Percentiles rank a stretch among this genome's conserved stretches.
These are phyloP conservation scores for Cepaea hortensis DNA, from an alignment of 2,888 invertebrate species.

Conservation along the genomic window DNA sequence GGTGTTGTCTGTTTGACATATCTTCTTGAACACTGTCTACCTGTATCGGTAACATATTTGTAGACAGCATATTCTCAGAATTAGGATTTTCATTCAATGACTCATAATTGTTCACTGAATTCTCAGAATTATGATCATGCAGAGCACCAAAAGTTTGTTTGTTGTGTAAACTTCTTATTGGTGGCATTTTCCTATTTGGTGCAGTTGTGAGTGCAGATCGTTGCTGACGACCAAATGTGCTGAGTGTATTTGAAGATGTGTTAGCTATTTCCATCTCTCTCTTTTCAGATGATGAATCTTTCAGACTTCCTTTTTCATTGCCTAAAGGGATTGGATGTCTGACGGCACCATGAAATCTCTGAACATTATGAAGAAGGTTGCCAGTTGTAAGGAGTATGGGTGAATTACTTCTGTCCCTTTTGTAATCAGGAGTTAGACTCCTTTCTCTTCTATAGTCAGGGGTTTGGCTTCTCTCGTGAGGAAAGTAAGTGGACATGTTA, in stretches of 20 bases:
- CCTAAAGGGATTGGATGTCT: background rate
- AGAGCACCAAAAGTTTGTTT: background rate
- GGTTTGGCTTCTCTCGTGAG: background rate
- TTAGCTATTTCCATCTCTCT: background rate
- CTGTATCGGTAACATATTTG: background rate
- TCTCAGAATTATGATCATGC: background rate
- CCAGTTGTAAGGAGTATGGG: constrained; percentile 31
- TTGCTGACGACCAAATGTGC: background rate
- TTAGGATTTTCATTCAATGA: background rate
- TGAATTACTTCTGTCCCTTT: constrained; percentile 26
- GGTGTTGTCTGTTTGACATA: background rate
- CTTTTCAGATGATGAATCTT: background rate
- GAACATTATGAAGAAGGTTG: constrained; percentile 39
- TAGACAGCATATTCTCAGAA: background rate
- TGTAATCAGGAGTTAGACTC: constrained; percentile 27
- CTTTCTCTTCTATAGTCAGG: constrained; percentile 4
- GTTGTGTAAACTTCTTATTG: background rate
- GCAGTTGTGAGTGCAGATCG: constrained; percentile 23
- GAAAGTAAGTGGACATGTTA: background rate
- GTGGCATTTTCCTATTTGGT: constrained; percentile 19
- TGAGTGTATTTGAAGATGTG: background rate
- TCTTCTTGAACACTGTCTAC: constrained; percentile 3
- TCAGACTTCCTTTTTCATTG: constrained; percentile 5
- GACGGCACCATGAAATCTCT: constrained; percentile 30
- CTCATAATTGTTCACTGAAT: background rate